Percentiles rank a stretch among this genome's conserved stretches.
These are phyloP conservation scores for Chloroclystis v-ata DNA, from an alignment of 2,888 invertebrate genomes.

Conservation along the genomic window DNA sequence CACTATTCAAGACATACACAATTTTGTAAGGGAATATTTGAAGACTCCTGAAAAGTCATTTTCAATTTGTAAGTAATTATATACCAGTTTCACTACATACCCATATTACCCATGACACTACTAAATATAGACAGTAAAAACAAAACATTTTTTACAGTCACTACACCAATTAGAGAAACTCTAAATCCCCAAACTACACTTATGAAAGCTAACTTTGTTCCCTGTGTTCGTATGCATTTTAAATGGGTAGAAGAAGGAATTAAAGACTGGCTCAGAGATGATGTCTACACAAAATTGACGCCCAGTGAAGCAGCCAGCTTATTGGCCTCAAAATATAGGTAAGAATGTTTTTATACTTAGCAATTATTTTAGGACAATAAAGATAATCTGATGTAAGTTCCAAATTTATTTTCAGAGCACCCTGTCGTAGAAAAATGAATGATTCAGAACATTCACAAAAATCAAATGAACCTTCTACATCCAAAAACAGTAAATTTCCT, in stretches of 20 bases:
- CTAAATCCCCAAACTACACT: slow-evolving; percentile 81
- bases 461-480: slow-evolving; percentile 41
- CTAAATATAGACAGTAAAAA: too few species aligned
- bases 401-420: slow-evolving; percentile 50
- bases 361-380: not conserved
- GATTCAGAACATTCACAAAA: slow-evolving; percentile 36
- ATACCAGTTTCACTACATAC: too few species aligned
- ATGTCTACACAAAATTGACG: slow-evolving; percentile 80
- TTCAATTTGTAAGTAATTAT: slow-evolving; percentile 84
- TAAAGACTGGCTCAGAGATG: slow-evolving; percentile 75
- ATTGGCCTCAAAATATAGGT: slow-evolving; percentile 84
- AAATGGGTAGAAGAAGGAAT: slow-evolving; percentile 67
- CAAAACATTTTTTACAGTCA: slow-evolving; percentile 75
- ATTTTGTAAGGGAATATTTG: slow-evolving; percentile 86
- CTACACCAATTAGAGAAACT: slow-evolving; percentile 88
- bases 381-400: slow-evolving; percentile 12
- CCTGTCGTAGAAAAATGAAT: slow-evolving; percentile 55
- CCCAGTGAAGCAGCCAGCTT: slow-evolving; percentile 82
- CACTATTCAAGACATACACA: slow-evolving; percentile 82
- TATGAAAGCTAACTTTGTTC: slow-evolving; percentile 85
- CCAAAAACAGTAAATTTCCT: slow-evolving; percentile 62
- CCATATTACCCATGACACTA: too few species aligned
- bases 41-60: slow-evolving; percentile 82
- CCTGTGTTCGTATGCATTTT: slow-evolving; percentile 87
- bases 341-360: slow-evolving; percentile 15